phyloP scores from a whole-genome alignment of 1,140 invertebrate genomes.

The Gonioctena quinquepunctata region DNA sequence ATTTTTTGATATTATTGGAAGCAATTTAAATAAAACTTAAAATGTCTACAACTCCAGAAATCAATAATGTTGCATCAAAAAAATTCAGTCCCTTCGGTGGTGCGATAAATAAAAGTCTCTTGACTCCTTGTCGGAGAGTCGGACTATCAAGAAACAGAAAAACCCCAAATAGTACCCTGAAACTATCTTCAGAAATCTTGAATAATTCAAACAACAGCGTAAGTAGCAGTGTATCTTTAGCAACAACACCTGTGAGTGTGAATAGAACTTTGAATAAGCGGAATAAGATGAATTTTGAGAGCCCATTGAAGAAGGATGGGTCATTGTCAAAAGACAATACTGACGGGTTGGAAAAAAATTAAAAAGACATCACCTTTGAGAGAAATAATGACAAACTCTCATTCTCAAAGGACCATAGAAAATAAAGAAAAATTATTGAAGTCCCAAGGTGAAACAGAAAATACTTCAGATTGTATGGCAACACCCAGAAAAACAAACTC shows the following conservation, averaged over 20 bases:
- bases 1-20: too few relatives aligned
- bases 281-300: neutral
- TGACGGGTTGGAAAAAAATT: too few relatives aligned
- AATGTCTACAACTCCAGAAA: constrained; percentile 2
- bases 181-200: neutral
- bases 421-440: too few relatives aligned
- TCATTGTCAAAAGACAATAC: neutral
- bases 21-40: too few relatives aligned
- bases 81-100: constrained; percentile 8
- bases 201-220: neutral
- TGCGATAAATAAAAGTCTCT: constrained; percentile 13
- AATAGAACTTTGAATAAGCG: neutral
- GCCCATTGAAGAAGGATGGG: neutral
- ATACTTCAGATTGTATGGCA: neutral
- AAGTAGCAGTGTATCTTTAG: neutral
- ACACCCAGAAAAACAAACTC: neutral
- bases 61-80: neutral
- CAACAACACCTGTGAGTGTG: neutral
- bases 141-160: constrained; percentile 10
- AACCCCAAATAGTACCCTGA: constrained; percentile 4
- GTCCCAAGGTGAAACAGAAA: neutral
- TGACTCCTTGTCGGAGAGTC: constrained; percentile 11
- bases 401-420: too few relatives aligned
- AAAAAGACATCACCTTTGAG: too few relatives aligned
- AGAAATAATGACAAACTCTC: too few relatives aligned